Base-by-base conservation (phyloP, 2,797 vertebrate genomes). In the Siniperca undulata region DNA sequence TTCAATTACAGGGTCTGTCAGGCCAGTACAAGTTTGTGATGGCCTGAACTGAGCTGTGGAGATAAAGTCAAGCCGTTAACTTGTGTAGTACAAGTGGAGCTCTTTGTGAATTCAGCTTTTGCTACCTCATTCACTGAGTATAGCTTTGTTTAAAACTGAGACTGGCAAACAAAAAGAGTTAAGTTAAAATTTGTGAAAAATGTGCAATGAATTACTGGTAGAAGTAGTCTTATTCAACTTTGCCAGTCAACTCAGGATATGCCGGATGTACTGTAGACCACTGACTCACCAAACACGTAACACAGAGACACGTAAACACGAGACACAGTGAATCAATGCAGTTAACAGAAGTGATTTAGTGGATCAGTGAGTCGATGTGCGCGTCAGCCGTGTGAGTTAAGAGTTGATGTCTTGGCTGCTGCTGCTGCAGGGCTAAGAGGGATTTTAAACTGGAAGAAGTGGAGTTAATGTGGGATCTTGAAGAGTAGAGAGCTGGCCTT, bases 1-100 rank as follows among this genome's bases (percentile, higher is more conserved):
- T 93, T 94, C 91, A 92, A 92, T 94, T 94, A 92, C 79, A 85
- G 59, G 44, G 30, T 78, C 83, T 93, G 92, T 92, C 91, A 75
- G 81, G 77, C 74, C 27, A 5, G 61, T 69, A 50, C 74, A 87
- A 81, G 89, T 61, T 73, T 76, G 86, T 83, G 86, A 90, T 87
- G 82, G 78, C 67, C 80, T 70, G 80, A 78, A 75, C 70, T 22
- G 53, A 82, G 80, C 74, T 60, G 36, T 74, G 38, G 83, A 80
- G 74, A 83, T 77, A 73, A 67, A 89, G 77, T 83, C 79, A 78
- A 77, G 61, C 74, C 16, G 10, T 77, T 71, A 81, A 81, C 71
- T 78, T 72, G 81, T 70, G 68, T n/a, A 48, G 44, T 68, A 7
- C 56, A 80, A 78, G 55, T 44, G 42, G 16, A 71, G 70, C 34